Evolutionary conservation across 2,888 invertebrate species (phyloP).

Genomic region (Rhynchonema sp.): DNA sequence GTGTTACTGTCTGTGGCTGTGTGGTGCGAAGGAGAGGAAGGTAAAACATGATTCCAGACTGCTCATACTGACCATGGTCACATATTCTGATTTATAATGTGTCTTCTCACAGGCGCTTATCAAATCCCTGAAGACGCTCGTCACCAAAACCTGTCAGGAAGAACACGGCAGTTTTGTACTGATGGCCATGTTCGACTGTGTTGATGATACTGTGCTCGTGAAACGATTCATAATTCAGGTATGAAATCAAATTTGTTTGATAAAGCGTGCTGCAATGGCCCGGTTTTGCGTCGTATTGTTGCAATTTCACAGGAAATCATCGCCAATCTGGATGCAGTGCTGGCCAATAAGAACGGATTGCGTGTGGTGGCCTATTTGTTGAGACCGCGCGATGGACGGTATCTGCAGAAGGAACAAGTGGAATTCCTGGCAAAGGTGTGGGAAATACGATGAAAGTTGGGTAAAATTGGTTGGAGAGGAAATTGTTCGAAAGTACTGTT

Average conservation of each 20-base stretch:
- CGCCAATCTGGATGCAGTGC: not conserved
- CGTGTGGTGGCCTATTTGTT: conserved; percentile 71
- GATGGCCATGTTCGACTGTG: conserved; percentile 59
- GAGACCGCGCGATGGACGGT: conserved; percentile 53
- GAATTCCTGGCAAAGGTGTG: conserved; percentile 50
- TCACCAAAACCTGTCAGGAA: conserved; percentile 56
- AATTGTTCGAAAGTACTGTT: too few species aligned
- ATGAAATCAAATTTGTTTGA: too few species aligned
- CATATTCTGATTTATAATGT: conserved; percentile 9
- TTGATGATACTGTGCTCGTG: conserved; percentile 77
- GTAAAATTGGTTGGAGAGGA: too few species aligned
- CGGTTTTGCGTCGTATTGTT: too few species aligned
- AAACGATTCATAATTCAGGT: conserved; percentile 47
- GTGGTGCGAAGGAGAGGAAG: conserved; percentile 37
- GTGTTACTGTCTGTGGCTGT: conserved; percentile 66
- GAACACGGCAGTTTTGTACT: conserved; percentile 67
- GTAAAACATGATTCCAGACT: too few species aligned
- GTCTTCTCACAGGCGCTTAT: conserved; percentile 41
- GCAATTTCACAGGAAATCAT: not conserved
- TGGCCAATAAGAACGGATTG: conserved; percentile 57
- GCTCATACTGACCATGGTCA: conserved; percentile 1
- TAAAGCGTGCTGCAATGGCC: too few species aligned
- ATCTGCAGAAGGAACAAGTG: conserved; percentile 62
- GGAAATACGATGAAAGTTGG: too few species aligned
- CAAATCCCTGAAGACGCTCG: conserved; percentile 66